Base-by-base conservation (phyloP, 1,140 invertebrate species). In the Lucilia cuprina region DNA sequence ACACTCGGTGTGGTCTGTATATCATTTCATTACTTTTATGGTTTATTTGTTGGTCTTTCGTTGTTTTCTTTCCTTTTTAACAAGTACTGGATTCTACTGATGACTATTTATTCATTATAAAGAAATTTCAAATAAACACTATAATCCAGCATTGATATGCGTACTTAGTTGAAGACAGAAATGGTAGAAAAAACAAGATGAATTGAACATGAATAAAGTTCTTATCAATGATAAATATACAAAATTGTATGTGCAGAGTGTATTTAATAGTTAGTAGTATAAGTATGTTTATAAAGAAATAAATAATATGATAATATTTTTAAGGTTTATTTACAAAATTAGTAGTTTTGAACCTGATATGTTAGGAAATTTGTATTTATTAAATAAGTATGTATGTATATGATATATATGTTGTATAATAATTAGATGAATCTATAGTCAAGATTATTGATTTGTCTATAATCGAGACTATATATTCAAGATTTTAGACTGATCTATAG, bases 81-180 rank as follows among this genome's bases (percentile, higher is more conserved):
- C 55, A 60, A 60, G 55, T 60, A 41, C 10, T 10, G 7, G 5
- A n/a, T 8, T 55, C 7, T 55, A 5, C 9, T 55, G 12, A n/a
- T n/a, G 50, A 5, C 3, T 55, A 65, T 70, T 70, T 70, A 21
- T 70, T 70, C 65, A 70, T 70, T 70, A 21, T 9, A 70, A 70
- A 70, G 65, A 70, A 70, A 70, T 70, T 70, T 70, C 65, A 70
- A 9, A 70, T 21, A 70, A 70, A 70, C 19, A 70, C 65, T 21
- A 21, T 70, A 70, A 70, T 70, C 60, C 60, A 17, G 19, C n/a
- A 70, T 70, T 70, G 65, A 70, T 70, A 70, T 70, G 65, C 55
- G 55, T 60, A 60, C 55, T 60, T 60, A 60, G 14, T 7, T 12
- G 41, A 3, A 41, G 41, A 41, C 41, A 41, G 41, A 41, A 7